phyloP scores from a whole-genome alignment of 53 echinoderm and acorn worm species.

The Mesocentrotus franciscanus region DNA sequence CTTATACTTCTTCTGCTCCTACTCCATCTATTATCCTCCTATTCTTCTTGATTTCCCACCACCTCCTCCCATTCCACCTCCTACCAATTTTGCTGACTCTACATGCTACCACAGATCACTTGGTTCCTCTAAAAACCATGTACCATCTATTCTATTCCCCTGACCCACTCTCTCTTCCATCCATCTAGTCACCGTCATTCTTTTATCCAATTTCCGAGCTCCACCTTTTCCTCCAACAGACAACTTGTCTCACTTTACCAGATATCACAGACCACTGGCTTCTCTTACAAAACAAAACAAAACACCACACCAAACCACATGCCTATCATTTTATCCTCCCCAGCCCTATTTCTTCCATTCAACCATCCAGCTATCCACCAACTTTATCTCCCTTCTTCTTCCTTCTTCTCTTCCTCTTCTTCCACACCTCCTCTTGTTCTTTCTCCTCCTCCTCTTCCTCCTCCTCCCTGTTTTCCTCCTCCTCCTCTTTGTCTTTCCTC shows the following conservation, averaged over 20 bases:
- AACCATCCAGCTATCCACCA: too few species aligned
- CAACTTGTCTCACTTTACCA: too few species aligned
- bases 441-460: not conserved
- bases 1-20: not conserved
- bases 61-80: not conserved
- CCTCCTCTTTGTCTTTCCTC: not conserved
- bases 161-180: not conserved
- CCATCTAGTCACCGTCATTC: too few species aligned
- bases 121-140: not conserved
- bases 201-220: too few species aligned
- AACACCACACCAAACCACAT: too few species aligned
- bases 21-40: not conserved
- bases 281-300: too few species aligned
- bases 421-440: not conserved
- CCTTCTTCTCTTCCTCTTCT: not conserved
- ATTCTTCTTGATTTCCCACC: not conserved
- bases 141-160: not conserved
- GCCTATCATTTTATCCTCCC: too few species aligned
- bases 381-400: not conserved
- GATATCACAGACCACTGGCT: too few species aligned
- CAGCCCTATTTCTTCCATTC: too few species aligned
- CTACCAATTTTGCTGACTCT: not conserved
- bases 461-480: not conserved
- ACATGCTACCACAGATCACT: not conserved
- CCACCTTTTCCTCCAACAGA: too few species aligned